Evolutionary conservation across 1,140 invertebrate species (phyloP), one percentile per base, ranked within the genome.

Genomic region (Yoshiicerus persimilis): DNA sequence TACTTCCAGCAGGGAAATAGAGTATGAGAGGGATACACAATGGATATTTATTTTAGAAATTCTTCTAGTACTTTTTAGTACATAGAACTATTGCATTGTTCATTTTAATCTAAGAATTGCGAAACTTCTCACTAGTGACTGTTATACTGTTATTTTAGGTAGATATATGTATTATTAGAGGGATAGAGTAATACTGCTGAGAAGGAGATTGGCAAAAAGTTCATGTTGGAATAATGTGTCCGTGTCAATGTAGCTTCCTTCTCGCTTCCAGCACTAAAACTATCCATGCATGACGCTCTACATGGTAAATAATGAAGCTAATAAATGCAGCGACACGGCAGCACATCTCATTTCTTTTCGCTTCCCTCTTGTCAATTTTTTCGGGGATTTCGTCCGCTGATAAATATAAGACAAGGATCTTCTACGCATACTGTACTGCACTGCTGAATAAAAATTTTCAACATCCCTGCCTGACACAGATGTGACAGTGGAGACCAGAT

Each of bases 261-360:
- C 75, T 38, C 30, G 30, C 75, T 80, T 23, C 30, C 30, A 80
- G 32, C 75, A 80, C 32, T 80, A 80, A 80, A 80, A 80, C 75
- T 36, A 38, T 36, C 30, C 30, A 32, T 80, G 32, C 75, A 80
- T 36, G 75, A 38, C 32, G 75, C 30, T 80, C 75, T 34, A 36
- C 30, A 20, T 20, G n/a, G 75, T 32, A 80, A 80, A 80, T 80
- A 80, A 80, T 80, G 75, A 80, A 80, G 75, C 75, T 80, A 80
- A 80, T 80, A 80, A 80, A 80, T 80, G 75, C 75, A 80, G 75
- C 75, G 32, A 80, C 75, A 80, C 75, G 75, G 75, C 75, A 36
- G 75, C 32, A 36, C 32, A 80, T 80, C 75, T 80, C 75, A 80
- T 34, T 80, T 23, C 75, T 80, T 80, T 80, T 38, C 75, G 16